Base-by-base conservation (phyloP, 1,140 invertebrate species). In the Marisa cornuarietis region DNA sequence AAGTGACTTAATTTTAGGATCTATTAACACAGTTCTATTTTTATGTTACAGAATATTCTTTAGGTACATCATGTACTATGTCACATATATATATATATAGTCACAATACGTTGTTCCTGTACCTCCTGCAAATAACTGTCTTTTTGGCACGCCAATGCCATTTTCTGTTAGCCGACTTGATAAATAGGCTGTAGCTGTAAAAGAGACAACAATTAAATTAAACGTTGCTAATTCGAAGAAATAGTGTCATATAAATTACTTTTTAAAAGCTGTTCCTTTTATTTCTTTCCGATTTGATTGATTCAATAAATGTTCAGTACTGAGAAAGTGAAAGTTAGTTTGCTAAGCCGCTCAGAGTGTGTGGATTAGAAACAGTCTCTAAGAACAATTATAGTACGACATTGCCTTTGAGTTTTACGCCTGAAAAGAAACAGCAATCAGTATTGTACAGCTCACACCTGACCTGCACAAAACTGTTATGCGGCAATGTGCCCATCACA, bases 71-170 rank as follows among this genome's bases (percentile, higher is more conserved):
- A 22, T 71, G 24, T 49, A 42, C 14, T 4, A 9, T 26, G 11
- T 51, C 14, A 13, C 71, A 71, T 16, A 42, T 49, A 51, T 16
- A 51, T 16, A 14, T 22, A 31, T 51, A 42, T 49, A 71, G 22
- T 14, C 20, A 51, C n/a, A 22, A 31, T 69, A 26, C 76, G 22
- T 79, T 58, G 8, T 80, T 79, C 22, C 66, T 78, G 86, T 90
- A 94, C 95, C 92, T 95, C 92, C 89, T 92, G 94, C 42, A 95
- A 87, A 90, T 94, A 95, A 84, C 94, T 95, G 90, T 96, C 93
- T 84, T 93, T 92, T 88, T 96, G 95, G 87, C 95, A 96, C n/a
- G 88, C 88, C 62, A 91, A 88, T 66, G 90, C 86, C 89, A 90
- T 90, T 11, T 51, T 49, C 31, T 20, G 8, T 71, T 26, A 31